A percentile compares a stretch with the other conserved stretches of the same genome.
Conservation (phyloP, 2,797 vertebrate species). For the Delichon dasypus region DNA sequence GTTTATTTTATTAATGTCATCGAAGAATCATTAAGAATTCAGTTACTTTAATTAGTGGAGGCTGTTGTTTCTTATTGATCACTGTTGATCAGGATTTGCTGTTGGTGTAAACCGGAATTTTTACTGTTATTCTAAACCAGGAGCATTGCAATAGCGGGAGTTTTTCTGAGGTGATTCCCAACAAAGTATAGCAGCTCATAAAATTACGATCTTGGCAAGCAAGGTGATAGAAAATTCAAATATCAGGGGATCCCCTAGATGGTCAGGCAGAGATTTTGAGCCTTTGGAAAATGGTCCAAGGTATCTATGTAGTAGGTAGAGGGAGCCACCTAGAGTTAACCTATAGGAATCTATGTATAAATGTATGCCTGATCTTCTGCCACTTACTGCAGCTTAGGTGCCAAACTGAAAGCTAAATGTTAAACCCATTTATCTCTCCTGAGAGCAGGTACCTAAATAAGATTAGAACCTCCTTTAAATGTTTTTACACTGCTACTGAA, state of each 20-base stretch:
- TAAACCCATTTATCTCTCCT: neutral
- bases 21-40: neutral
- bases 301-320: neutral
- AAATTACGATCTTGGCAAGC: neutral
- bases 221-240: neutral
- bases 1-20: neutral
- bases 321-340: constrained; percentile 61
- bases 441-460: neutral
- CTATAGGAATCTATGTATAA: neutral
- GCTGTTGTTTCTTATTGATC: neutral
- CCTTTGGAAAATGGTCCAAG: neutral
- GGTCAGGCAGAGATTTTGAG: neutral
- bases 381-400: neutral
- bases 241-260: neutral
- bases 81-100: neutral
- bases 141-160: neutral
- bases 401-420: neutral
- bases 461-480: neutral
- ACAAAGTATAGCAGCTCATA: neutral
- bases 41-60: neutral
- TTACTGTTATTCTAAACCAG: neutral
- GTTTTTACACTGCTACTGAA: neutral
- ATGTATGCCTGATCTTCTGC: neutral
- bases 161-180: neutral
- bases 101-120: neutral